Conservation (phyloP, 2,113 vertebrate genomes). For the Microcebus jonahi region DNA sequence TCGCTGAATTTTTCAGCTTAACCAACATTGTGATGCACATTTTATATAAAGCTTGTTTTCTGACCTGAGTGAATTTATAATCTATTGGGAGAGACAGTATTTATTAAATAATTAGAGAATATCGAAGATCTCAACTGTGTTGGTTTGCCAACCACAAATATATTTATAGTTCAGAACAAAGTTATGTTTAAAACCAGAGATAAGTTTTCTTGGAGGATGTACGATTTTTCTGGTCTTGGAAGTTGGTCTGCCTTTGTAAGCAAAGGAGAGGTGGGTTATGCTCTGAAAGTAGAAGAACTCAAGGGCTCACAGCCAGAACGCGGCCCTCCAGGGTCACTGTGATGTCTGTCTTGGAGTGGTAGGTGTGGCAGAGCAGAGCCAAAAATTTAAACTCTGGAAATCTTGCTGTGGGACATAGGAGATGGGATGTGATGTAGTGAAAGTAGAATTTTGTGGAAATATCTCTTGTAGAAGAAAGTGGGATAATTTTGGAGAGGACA, state of each 20-base stretch:
- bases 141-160: background rate
- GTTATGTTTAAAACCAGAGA: conserved; percentile 29
- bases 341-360: background rate
- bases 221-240: conserved; percentile 44
- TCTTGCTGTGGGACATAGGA: background rate
- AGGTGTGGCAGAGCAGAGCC: background rate
- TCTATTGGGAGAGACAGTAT: conserved; percentile 4
- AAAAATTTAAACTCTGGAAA: background rate
- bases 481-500: conserved; percentile 14
- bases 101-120: conserved; percentile 35
- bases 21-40: background rate
- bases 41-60: background rate
- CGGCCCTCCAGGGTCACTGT: background rate
- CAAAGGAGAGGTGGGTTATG: background rate
- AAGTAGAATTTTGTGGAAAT: background rate
- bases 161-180: conserved; percentile 32
- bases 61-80: background rate
- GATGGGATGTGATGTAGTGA: background rate
- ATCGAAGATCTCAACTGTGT: background rate
- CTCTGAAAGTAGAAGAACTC: background rate
- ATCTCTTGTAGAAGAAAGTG: background rate
- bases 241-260: conserved; percentile 27
- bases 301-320: background rate
- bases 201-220: background rate
- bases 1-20: conserved; percentile 14